Percentiles rank a stretch among this genome's conserved stretches.
Evolutionary conservation across 1,140 invertebrate species (phyloP).

Genomic region (Drosophila pruinosa): DNA sequence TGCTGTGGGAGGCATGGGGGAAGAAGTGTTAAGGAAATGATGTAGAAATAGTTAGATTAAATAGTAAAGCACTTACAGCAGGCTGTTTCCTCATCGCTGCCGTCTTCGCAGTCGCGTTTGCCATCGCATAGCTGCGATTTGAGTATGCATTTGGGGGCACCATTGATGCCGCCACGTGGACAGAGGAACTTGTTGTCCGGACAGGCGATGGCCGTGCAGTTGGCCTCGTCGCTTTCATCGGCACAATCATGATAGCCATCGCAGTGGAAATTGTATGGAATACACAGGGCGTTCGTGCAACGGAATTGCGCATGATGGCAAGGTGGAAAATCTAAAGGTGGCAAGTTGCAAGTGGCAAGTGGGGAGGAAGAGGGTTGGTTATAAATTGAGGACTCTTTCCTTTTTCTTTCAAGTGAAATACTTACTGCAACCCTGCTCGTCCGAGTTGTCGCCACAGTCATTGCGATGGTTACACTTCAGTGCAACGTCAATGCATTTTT

Average conservation of each 20-base stretch:
- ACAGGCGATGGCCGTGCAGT: conserved; percentile 94
- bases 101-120: conserved; percentile 94
- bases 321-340: conserved; percentile 90
- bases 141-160: conserved; percentile 93
- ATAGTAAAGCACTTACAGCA: conserved; percentile 95
- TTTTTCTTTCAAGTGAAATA: too few species aligned
- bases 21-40: too few species aligned
- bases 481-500: conserved; percentile 91
- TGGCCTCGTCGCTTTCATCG: conserved; percentile 94
- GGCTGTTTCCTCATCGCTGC: conserved; percentile 93
- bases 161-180: conserved; percentile 88
- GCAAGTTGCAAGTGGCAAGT: neutral
- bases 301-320: conserved; percentile 96
- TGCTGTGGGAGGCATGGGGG: conserved; percentile 84
- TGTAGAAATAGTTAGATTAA: neutral
- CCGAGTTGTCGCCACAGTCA: conserved; percentile 95
- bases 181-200: conserved; percentile 96
- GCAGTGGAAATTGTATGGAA: conserved; percentile 92
- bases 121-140: conserved; percentile 94
- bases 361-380: too few species aligned
- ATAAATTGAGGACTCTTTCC: too few species aligned
- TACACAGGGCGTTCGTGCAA: conserved; percentile 96
- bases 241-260: conserved; percentile 93
- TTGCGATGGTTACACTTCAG: conserved; percentile 94
- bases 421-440: conserved; percentile 93